Evolutionary conservation across 2,888 invertebrate species (phyloP).

Genomic region (Nymphalis c-album): DNA sequence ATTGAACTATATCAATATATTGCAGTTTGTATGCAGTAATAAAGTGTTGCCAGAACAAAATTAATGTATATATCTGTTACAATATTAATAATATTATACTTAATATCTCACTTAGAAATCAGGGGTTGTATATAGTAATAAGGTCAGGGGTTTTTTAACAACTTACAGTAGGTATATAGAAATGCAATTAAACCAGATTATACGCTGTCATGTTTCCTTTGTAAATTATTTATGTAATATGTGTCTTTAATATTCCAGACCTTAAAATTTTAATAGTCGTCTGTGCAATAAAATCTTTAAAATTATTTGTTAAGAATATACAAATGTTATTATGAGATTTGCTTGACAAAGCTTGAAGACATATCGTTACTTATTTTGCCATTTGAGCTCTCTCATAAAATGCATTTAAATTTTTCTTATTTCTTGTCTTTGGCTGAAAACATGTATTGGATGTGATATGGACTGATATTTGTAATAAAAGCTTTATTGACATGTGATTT

Average conservation of each 20-base stretch:
- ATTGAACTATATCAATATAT: no score
- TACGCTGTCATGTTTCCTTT: background rate
- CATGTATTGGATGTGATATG: background rate
- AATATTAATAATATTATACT: background rate
- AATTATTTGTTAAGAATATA: background rate
- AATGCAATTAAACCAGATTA: background rate
- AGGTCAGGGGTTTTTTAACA: background rate
- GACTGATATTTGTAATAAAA: background rate
- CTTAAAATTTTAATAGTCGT: no score
- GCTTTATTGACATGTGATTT: background rate
- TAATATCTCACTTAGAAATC: slow-evolving; percentile 4
- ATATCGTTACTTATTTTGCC: background rate
- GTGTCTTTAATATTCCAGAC: no score
- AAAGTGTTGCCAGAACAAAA: no score
- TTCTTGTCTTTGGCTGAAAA: background rate
- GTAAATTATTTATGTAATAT: background rate
- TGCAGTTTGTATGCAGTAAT: no score
- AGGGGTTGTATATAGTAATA: slow-evolving; percentile 12
- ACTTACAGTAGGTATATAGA: background rate
- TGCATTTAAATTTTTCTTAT: slow-evolving; percentile 2
- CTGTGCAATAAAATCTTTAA: background rate
- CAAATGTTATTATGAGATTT: background rate
- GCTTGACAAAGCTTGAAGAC: background rate
- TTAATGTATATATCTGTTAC: background rate
- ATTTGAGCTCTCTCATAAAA: background rate